Percentiles rank a stretch among this genome's conserved stretches.
Conservation (phyloP, 30 jellyfish, hydroid and myxozoan genomes). For the Rhopilema esculentum region DNA sequence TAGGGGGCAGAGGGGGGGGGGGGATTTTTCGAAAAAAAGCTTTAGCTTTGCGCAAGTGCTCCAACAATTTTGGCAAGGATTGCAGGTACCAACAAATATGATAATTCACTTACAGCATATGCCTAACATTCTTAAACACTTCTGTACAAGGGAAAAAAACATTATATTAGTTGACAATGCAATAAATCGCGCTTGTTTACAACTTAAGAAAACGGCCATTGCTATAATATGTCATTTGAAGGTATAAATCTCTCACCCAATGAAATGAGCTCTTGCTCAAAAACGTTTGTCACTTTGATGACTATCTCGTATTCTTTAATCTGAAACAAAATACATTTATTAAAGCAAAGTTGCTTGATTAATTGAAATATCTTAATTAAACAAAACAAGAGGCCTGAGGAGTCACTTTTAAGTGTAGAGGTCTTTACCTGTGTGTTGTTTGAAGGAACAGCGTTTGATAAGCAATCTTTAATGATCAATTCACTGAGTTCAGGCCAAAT, state of each 20-base stretch:
- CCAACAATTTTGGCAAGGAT: too few relatives aligned
- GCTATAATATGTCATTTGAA: too few relatives aligned
- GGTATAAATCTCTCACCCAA: conserved; percentile 16
- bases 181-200: too few relatives aligned
- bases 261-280: conserved; percentile 42
- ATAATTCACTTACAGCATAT: too few relatives aligned
- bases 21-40: too few relatives aligned
- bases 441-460: conserved; percentile 81
- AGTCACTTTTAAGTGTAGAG: not conserved
- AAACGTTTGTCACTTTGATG: conserved; percentile 28
- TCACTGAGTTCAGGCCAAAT: conserved; percentile 92
- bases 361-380: not conserved
- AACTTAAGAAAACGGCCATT: too few relatives aligned
- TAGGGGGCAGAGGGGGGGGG: too few relatives aligned
- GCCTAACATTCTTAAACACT: too few relatives aligned
- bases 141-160: too few relatives aligned
- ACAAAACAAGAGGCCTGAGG: not conserved
- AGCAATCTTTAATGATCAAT: conserved; percentile 71
- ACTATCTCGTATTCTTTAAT: conserved; percentile 66
- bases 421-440: conserved; percentile 71
- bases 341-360: not conserved
- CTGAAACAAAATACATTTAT: conserved; percentile 27
- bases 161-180: too few relatives aligned
- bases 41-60: too few relatives aligned
- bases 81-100: too few relatives aligned